Conservation (phyloP, 2,888 invertebrate species). For the Lycophotia porphyrea region DNA sequence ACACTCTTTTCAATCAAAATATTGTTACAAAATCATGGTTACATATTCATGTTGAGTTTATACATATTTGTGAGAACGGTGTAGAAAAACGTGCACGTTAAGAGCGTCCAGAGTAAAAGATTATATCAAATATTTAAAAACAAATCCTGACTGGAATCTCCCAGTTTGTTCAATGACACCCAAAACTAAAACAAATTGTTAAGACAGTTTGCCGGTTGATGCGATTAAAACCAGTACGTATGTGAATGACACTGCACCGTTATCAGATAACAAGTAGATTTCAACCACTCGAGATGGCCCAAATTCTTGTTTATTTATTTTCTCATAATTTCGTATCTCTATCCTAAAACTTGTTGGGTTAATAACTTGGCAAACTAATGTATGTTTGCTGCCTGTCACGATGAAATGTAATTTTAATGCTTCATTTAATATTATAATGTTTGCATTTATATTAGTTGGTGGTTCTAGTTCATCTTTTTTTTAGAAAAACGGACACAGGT, state of each 20-base stretch:
- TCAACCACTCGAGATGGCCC: constrained; percentile 32
- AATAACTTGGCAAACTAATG: constrained; percentile 41
- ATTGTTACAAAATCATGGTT: no score
- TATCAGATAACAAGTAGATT: constrained; percentile 36
- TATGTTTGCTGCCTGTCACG: constrained; percentile 24
- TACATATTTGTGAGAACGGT: no score
- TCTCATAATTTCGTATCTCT: constrained; percentile 29
- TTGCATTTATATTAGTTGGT: constrained; percentile 10
- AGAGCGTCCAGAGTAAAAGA: no score
- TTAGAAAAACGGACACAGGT: constrained; percentile 8
- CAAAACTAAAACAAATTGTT: constrained; percentile 22
- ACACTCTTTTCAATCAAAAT: no score
- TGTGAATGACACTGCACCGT: constrained; percentile 53
- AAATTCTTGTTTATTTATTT: constrained; percentile 47
- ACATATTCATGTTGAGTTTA: no score
- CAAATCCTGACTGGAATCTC: constrained; percentile 1
- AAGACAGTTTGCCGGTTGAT: constrained; percentile 37
- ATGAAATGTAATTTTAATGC: constrained; percentile 45
- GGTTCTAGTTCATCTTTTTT: constrained; percentile 18
- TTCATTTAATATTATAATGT: constrained; percentile 48
- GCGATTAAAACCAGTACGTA: constrained; percentile 25
- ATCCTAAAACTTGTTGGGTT: constrained; percentile 42
- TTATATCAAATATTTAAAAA: no score
- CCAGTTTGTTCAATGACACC: neutral
- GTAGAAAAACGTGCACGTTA: no score